Percentiles rank a stretch among this genome's conserved stretches.
These are phyloP conservation scores for Cydia splendana DNA, from an alignment of 1,140 invertebrate species.

Conservation along the genomic window DNA sequence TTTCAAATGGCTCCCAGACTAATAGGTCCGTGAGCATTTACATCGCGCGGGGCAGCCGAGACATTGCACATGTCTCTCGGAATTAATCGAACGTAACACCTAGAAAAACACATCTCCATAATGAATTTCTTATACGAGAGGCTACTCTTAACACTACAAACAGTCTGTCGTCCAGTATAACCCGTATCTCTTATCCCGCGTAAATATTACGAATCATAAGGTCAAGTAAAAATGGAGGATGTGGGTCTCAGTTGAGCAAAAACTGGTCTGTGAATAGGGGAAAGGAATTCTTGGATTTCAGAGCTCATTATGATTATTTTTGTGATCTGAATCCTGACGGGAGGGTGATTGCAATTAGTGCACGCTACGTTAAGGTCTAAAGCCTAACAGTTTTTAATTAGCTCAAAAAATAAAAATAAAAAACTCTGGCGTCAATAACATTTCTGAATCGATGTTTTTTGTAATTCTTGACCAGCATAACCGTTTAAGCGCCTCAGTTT, in stretches of 20 bases:
- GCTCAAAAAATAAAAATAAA: background rate
- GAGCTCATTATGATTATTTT: conserved; percentile 21
- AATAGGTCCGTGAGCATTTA: conserved; percentile 21
- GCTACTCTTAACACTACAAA: background rate
- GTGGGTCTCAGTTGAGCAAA: background rate
- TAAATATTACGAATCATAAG: background rate
- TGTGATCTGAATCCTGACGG: conserved; percentile 2
- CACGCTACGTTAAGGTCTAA: conserved; percentile 15
- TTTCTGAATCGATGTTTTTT: background rate
- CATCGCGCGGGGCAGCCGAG: conserved; percentile 10
- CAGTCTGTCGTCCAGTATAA: background rate
- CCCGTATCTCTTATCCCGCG: background rate
- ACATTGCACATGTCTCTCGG: conserved; percentile 20
- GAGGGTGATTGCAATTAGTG: conserved; percentile 3
- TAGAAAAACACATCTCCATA: conserved; percentile 24
- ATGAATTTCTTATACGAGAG: background rate
- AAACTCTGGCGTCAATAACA: background rate
- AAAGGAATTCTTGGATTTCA: conserved; percentile 21
- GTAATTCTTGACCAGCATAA: background rate
- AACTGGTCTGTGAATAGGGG: background rate
- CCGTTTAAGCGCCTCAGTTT: background rate
- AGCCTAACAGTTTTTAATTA: background rate
- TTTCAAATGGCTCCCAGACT: background rate
- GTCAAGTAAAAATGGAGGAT: background rate
- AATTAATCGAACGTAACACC: conserved; percentile 32